Conservation (phyloP, 2,797 vertebrate genomes). For the Podarcis lilfordi region DNA sequence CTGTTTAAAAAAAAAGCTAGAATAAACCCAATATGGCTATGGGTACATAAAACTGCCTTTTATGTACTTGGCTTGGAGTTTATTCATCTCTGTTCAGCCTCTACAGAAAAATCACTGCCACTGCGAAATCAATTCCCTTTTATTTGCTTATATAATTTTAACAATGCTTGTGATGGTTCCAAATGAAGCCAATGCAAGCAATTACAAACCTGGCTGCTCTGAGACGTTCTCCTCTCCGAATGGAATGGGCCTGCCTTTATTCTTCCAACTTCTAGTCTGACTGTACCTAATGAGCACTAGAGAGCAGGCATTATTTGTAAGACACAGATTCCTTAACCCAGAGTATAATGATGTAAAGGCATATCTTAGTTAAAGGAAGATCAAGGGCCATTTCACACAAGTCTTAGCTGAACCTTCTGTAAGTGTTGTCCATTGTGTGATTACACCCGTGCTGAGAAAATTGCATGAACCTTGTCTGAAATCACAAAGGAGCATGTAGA, state of each 20-base stretch:
- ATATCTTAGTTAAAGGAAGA: constrained; percentile 24
- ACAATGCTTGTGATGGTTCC: constrained; percentile 28
- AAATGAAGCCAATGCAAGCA: constrained; percentile 26
- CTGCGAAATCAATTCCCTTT: neutral
- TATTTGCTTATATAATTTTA: constrained; percentile 45
- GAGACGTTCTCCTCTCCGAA: constrained; percentile 91
- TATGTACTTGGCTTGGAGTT: neutral
- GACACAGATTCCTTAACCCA: constrained; percentile 16
- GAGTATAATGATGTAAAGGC: constrained; percentile 22
- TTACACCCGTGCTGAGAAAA: neutral
- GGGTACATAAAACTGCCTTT: neutral
- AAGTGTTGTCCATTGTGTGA: neutral
- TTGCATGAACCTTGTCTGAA: neutral
- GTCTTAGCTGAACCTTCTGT: neutral
- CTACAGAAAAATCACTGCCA: neutral
- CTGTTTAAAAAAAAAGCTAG: neutral
- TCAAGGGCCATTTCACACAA: neutral
- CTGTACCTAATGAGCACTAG: constrained; percentile 91
- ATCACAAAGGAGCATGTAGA: neutral
- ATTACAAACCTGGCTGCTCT: constrained; percentile 89
- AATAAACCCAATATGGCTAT: neutral
- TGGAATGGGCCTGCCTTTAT: constrained; percentile 94
- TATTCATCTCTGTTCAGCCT: neutral
- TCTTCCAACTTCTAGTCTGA: constrained; percentile 91
- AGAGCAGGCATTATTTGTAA: constrained; percentile 38